Conservation (phyloP, 2,888 invertebrate genomes). For the Trichogramma dendrolimi region DNA sequence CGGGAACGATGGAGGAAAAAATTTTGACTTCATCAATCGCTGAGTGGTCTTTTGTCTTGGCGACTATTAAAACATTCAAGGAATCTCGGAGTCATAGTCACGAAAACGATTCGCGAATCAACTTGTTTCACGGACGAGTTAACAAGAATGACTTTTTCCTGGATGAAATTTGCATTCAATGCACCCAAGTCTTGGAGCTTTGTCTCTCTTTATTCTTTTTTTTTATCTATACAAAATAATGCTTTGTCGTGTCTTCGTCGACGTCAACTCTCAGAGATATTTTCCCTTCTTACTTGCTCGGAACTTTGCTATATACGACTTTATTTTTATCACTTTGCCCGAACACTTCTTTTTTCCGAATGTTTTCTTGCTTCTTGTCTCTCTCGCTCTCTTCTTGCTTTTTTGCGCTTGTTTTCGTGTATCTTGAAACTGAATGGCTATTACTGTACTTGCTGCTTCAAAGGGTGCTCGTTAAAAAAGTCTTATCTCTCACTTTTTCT, state of each 20-base stretch:
- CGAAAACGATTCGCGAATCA: constrained; percentile 1
- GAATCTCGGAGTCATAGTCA: no score
- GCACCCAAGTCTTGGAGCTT: not conserved
- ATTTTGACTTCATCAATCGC: no score
- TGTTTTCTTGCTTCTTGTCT: constrained; percentile 17
- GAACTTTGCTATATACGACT: not conserved
- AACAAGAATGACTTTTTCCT: constrained; percentile 21
- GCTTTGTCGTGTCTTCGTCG: no score
- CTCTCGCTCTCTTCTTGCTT: constrained; percentile 14
- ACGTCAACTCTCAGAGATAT: not conserved
- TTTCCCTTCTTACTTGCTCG: not conserved
- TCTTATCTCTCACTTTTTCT: constrained; percentile 23
- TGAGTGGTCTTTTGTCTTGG: no score
- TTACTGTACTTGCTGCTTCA: not conserved
- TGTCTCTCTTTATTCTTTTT: constrained; percentile 2
- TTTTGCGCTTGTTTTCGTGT: not conserved
- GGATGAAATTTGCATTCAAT: constrained; percentile 21
- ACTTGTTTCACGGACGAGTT: constrained; percentile 22
- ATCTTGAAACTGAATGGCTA: constrained; percentile 2
- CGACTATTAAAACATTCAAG: no score
- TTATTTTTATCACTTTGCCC: constrained; percentile 20
- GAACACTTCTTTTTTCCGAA: not conserved
- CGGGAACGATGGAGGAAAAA: no score
- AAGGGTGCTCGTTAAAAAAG: constrained; percentile 11
- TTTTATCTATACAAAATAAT: not conserved